phyloP scores from a whole-genome alignment of 2,888 invertebrate species.

The Portevinia maculata region DNA sequence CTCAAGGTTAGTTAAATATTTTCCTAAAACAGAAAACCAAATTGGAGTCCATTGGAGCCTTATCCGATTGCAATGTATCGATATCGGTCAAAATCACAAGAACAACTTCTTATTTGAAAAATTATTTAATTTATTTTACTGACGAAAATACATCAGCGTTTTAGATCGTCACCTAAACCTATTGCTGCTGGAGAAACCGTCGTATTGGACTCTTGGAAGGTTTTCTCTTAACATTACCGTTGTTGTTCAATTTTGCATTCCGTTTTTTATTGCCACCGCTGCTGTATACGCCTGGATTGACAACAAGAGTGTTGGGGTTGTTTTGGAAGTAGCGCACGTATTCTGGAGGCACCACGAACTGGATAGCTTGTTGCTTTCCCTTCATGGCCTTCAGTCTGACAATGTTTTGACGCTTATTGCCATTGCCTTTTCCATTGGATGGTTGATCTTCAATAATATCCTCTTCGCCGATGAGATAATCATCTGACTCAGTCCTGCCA shows the following conservation, averaged over 20 bases:
- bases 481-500: constrained; percentile 66
- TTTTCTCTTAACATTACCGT: constrained; percentile 56
- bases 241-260: constrained; percentile 77
- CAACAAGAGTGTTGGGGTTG: constrained; percentile 76
- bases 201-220: constrained; percentile 36
- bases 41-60: no score
- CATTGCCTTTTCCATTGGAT: constrained; percentile 75
- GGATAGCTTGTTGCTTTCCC: constrained; percentile 76
- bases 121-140: constrained; percentile 25
- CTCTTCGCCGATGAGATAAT: constrained; percentile 74
- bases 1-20: no score
- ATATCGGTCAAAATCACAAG: no score
- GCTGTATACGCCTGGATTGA: constrained; percentile 45
- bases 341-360: constrained; percentile 78
- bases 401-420: constrained; percentile 78
- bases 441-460: constrained; percentile 76
- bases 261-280: constrained; percentile 33
- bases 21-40: no score
- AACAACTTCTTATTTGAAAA: constrained; percentile 12
- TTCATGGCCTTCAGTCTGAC: constrained; percentile 76
- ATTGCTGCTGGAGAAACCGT: constrained; percentile 49
- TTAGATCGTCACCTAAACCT: not conserved
- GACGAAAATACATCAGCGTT: constrained; percentile 13
- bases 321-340: constrained; percentile 80
- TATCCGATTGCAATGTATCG: no score